Base-by-base conservation (phyloP, 2,797 vertebrate species). In the Loris lydekkerianus region DNA sequence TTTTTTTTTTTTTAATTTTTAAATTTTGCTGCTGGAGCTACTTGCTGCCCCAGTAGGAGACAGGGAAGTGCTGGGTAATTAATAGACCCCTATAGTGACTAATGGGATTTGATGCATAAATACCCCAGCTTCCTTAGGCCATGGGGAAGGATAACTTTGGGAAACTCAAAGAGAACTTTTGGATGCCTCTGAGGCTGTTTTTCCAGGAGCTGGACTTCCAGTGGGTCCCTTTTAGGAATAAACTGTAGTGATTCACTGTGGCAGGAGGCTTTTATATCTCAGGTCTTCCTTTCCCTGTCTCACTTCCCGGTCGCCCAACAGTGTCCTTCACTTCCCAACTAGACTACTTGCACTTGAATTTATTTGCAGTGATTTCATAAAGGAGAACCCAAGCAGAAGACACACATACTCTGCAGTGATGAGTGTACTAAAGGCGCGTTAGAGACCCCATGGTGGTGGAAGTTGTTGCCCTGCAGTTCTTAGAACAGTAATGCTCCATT, bases 301-400 rank as follows among this genome's bases (percentile, higher is more conserved):
- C 7, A 18, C 65, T 77, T 84, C 0, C 14, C 17, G 5, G 5
- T 18, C 0, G 20, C 20, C 49, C 2, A 2, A 65, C 29, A 3
- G 37, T 40, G 18, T 61, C 31, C 10, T 93, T 86, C 1, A 17
- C 7, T 37, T 80, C 43, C 27, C 15, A 53, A 34, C 31, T 70
- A 70, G 78, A 43, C 6, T 29, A 4, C n/a, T 82, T 83, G 1
- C 29, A 63, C 31, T 73, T 90, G 31, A 78, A 56, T 85, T 67
- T 11, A 11, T 49, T 83, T 27, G 3, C 37, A 49, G 9, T 78
- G 2, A 58, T 85, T 82, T 11, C 5, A 2, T 34, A 37, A 77
- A 15, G 25, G n/a, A 46, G 11, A 40, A 34, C 43, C 9, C 60
- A 75, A 82, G 81, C 25, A 5, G 31, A 43, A 37, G 27, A 60